phyloP scores from a whole-genome alignment of 1,140 invertebrate species.

The Caerostris darwini region DNA sequence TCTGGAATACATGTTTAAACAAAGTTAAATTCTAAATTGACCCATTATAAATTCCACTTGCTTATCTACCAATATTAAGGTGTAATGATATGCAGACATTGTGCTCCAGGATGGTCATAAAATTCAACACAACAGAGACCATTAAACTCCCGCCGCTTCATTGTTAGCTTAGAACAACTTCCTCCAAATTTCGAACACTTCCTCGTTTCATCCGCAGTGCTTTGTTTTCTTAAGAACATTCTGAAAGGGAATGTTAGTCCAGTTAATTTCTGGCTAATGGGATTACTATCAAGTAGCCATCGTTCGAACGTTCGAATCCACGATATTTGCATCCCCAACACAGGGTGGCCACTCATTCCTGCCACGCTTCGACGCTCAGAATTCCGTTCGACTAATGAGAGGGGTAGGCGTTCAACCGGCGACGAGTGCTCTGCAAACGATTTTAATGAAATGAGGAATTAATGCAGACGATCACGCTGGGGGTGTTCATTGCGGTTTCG shows the following conservation, averaged over 20 bases:
- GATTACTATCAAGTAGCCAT: constrained; percentile 42
- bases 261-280: background rate
- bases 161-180: background rate
- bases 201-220: background rate
- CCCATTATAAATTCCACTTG: no score
- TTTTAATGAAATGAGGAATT: constrained; percentile 42
- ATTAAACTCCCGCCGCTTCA: background rate
- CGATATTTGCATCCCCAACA: background rate
- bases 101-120: background rate
- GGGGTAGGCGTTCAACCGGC: constrained; percentile 39
- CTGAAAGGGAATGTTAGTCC: constrained; percentile 28
- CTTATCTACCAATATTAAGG: no score
- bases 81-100: background rate
- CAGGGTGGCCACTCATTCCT: background rate
- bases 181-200: background rate
- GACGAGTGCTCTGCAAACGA: background rate
- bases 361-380: background rate
- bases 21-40: no score
- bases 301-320: background rate
- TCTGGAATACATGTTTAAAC: no score
- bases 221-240: background rate
- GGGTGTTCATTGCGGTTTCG: constrained; percentile 23
- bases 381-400: background rate
- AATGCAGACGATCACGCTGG: constrained; percentile 10
- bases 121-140: background rate